Percentiles rank a stretch among this genome's conserved stretches.
Evolutionary conservation across 2,888 invertebrate species (phyloP).

Genomic region (Plagiodera versicolora): DNA sequence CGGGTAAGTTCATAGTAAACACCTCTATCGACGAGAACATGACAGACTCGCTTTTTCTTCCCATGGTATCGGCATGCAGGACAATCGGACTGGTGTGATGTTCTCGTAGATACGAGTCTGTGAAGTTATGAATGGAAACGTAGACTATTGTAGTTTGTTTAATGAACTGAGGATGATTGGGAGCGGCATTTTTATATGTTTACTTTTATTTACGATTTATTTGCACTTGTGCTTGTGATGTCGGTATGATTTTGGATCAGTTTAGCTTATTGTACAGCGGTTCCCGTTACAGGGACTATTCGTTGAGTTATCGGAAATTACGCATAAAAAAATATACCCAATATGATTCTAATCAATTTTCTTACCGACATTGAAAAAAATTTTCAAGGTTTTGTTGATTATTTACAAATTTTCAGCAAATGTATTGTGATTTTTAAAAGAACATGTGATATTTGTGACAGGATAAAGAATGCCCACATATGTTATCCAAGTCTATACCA

Average conservation of each 20-base stretch:
- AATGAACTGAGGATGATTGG: background rate
- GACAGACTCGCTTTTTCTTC: background rate
- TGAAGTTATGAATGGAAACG: background rate
- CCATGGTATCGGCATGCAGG: background rate
- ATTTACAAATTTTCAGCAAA: too few species aligned
- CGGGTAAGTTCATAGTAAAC: conserved; percentile 39
- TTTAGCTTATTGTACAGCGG: background rate
- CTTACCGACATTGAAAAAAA: too few species aligned
- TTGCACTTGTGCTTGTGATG: background rate
- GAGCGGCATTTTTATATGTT: background rate
- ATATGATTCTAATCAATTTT: too few species aligned
- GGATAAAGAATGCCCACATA: too few species aligned
- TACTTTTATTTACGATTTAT: background rate
- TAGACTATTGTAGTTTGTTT: background rate
- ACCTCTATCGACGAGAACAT: background rate
- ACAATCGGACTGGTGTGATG: background rate
- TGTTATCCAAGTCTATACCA: too few species aligned
- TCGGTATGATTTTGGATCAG: background rate
- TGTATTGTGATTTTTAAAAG: too few species aligned
- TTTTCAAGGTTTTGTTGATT: too few species aligned
- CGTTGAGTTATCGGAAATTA: too few species aligned
- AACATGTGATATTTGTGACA: too few species aligned
- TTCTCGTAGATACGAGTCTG: background rate
- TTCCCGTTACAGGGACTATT: too few species aligned
- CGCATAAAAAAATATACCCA: too few species aligned